Conservation (phyloP, 2,888 invertebrate genomes). For the Vannuccia rotundouncinata region DNA sequence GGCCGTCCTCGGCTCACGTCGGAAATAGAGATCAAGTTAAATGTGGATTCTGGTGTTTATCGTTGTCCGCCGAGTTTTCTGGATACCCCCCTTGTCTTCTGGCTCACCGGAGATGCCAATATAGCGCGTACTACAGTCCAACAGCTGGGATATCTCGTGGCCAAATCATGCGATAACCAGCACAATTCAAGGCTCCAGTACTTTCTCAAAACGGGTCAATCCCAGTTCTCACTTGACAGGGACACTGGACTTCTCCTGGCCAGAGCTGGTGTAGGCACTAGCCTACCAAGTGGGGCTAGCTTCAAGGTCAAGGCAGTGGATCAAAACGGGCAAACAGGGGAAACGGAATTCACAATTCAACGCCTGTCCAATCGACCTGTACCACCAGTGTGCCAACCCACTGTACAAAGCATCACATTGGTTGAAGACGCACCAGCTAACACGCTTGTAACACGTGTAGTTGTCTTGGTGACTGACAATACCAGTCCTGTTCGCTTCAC, state of each 20-base stretch:
- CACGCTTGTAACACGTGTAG: neutral
- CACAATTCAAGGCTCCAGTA: neutral
- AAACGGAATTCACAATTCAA: neutral
- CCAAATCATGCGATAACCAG: neutral
- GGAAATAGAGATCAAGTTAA: neutral
- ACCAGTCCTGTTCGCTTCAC: neutral
- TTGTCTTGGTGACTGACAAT: neutral
- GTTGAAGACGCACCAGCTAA: neutral
- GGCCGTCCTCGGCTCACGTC: neutral
- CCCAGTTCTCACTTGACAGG: neutral
- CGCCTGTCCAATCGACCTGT: neutral
- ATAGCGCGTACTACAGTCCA: neutral
- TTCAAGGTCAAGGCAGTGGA: neutral
- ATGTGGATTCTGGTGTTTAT: neutral
- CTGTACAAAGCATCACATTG: neutral
- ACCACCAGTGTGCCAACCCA: neutral
- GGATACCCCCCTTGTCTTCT: neutral
- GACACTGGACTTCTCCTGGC: neutral
- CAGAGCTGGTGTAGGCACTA: neutral
- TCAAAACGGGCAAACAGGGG: neutral
- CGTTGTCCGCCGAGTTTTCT: slow-evolving; percentile 1
- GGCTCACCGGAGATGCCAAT: neutral
- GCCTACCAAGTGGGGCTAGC: neutral
- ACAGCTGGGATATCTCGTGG: neutral
- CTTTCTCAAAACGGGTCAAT: neutral